Conservation (phyloP, 2,797 vertebrate genomes). For the Pteropus rufus region DNA sequence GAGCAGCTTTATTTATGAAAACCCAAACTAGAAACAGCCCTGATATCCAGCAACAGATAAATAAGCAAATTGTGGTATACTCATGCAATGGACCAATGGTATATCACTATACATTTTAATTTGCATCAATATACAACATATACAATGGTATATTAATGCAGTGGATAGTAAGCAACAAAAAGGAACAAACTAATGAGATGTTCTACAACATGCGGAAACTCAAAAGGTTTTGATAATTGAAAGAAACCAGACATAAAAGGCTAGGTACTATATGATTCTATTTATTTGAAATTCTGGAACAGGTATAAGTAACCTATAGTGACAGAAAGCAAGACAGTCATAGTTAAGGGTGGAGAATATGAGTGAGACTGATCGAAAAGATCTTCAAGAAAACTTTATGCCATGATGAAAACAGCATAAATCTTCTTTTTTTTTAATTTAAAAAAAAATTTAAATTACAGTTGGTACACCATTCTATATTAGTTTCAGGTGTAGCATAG, state of each 20-base stretch:
- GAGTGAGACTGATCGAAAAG: not conserved
- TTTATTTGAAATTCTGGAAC: conserved; percentile 16
- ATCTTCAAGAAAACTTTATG: not conserved
- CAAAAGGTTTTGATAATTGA: not conserved
- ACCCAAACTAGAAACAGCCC: not conserved
- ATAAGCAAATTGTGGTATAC: not conserved
- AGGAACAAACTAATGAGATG: not conserved
- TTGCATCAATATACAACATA: not conserved
- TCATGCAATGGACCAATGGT: not conserved
- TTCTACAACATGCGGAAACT: not conserved
- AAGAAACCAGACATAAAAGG: conserved; percentile 22
- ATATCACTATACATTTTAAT: not conserved
- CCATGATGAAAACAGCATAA: not conserved
- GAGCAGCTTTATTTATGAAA: not conserved
- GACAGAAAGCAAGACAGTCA: not conserved
- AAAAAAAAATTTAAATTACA: too few relatives aligned
- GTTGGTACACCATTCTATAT: too few relatives aligned
- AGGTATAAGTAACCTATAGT: conserved; percentile 9
- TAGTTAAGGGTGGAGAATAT: not conserved
- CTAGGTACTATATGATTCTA: not conserved
- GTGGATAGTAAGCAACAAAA: not conserved
- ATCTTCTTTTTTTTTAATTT: not conserved
- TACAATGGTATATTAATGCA: not conserved
- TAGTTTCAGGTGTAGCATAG: too few relatives aligned
- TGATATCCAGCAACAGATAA: not conserved